Percentiles rank a stretch among this genome's conserved stretches.
These are phyloP conservation scores for Molothrus aeneus DNA, from an alignment of 2,797 vertebrate species.

Conservation along the genomic window DNA sequence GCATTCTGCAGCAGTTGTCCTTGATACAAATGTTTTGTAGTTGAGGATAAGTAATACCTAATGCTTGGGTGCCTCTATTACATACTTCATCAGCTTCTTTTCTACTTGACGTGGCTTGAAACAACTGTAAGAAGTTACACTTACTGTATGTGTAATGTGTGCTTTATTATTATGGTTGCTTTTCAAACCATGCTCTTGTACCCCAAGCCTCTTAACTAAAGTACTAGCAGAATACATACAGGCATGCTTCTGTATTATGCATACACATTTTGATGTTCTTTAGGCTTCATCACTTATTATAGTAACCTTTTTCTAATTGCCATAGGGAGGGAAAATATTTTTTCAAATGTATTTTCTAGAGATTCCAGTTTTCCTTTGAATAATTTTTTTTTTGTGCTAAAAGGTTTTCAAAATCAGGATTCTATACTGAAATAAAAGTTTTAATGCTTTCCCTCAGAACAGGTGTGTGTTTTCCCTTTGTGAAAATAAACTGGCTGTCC, in stretches of 20 bases:
- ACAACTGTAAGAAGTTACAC: neutral
- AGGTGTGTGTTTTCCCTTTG: neutral
- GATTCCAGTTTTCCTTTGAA: neutral
- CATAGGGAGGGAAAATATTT: neutral
- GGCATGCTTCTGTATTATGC: neutral
- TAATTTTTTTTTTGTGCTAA: neutral
- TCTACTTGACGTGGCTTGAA: constrained; percentile 5
- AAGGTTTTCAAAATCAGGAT: neutral
- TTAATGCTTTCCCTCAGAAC: neutral
- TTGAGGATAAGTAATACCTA: neutral
- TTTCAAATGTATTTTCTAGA: neutral
- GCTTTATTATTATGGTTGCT: neutral
- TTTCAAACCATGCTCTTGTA: neutral
- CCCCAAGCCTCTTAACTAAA: neutral
- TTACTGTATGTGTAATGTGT: neutral
- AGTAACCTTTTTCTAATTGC: neutral
- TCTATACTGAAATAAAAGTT: neutral
- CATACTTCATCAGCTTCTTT: constrained; percentile 1
- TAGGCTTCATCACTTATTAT: neutral
- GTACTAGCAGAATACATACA: neutral
- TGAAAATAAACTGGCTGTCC: neutral
- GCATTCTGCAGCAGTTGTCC: neutral
- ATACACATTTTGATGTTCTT: neutral
- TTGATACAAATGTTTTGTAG: neutral
- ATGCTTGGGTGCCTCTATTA: neutral